phyloP scores from a whole-genome alignment of 2,113 vertebrate species.

The Glaucidium brasilianum region DNA sequence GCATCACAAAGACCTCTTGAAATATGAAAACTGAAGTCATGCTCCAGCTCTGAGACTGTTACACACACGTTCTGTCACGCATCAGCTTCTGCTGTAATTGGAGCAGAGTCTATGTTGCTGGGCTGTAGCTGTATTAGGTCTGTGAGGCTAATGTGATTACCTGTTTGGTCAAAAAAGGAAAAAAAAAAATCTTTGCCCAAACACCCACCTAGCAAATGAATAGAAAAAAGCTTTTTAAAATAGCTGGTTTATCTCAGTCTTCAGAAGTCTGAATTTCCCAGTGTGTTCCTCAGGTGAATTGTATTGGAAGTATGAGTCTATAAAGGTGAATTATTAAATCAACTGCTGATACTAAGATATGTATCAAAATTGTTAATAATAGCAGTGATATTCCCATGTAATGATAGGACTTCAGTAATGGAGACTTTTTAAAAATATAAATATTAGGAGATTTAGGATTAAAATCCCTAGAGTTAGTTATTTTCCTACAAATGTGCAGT shows the following conservation, averaged over 20 bases:
- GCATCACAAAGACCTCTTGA: constrained; percentile 6
- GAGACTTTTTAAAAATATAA: background rate
- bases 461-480: background rate
- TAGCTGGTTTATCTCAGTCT: background rate
- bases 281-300: background rate
- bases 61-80: background rate
- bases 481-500: background rate
- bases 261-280: background rate
- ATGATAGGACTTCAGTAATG: background rate
- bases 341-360: background rate
- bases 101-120: background rate
- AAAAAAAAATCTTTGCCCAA: background rate
- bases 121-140: background rate
- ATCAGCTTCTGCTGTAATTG: constrained; percentile 28
- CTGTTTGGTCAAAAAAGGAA: background rate
- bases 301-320: background rate
- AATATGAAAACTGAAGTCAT: constrained; percentile 4
- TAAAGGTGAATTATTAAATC: background rate
- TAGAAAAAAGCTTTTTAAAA: background rate
- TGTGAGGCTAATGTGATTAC: background rate
- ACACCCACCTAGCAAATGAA: background rate
- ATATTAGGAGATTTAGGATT: background rate
- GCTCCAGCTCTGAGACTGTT: background rate
- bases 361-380: background rate
- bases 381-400: background rate